Evolutionary conservation across 2,888 invertebrate genomes (phyloP).

Genomic region (Amphipyra berbera): DNA sequence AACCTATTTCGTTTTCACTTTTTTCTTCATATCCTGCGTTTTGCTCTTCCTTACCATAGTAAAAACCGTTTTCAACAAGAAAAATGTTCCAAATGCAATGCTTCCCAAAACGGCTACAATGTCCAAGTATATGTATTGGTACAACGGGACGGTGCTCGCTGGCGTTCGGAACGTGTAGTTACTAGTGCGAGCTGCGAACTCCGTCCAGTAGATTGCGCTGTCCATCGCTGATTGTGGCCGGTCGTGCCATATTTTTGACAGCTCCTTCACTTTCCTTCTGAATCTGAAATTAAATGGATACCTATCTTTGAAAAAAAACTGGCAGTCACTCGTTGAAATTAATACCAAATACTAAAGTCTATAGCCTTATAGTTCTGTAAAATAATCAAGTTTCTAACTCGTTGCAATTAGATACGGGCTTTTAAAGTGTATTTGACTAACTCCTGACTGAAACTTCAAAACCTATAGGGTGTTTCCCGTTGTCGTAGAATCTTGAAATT

Average conservation of each 20-base stretch:
- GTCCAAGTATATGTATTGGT: conserved; percentile 84
- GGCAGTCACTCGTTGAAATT: not conserved
- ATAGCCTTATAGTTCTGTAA: no score
- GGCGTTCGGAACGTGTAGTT: conserved; percentile 81
- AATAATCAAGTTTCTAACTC: no score
- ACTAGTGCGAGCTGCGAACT: conserved; percentile 88
- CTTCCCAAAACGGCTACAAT: conserved; percentile 56
- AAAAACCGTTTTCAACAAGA: conserved; percentile 22
- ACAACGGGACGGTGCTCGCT: conserved; percentile 84
- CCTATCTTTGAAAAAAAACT: not conserved
- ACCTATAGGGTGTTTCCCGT: no score
- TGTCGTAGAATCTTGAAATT: no score
- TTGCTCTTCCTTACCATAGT: conserved; percentile 9
- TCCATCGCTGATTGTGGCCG: conserved; percentile 89
- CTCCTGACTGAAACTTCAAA: no score
- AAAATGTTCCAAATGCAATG: conserved; percentile 16
- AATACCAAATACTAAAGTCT: no score
- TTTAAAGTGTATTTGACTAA: no score
- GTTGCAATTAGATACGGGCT: no score
- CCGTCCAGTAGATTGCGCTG: conserved; percentile 91
- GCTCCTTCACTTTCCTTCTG: conserved; percentile 78
- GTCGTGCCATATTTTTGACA: conserved; percentile 89
- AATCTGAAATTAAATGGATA: conserved; percentile 72
- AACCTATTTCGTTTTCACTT: conserved; percentile 42
- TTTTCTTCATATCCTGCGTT: conserved; percentile 11